Evolutionary conservation across 1,140 invertebrate species (phyloP).

Genomic region (Drosophila sp.): DNA sequence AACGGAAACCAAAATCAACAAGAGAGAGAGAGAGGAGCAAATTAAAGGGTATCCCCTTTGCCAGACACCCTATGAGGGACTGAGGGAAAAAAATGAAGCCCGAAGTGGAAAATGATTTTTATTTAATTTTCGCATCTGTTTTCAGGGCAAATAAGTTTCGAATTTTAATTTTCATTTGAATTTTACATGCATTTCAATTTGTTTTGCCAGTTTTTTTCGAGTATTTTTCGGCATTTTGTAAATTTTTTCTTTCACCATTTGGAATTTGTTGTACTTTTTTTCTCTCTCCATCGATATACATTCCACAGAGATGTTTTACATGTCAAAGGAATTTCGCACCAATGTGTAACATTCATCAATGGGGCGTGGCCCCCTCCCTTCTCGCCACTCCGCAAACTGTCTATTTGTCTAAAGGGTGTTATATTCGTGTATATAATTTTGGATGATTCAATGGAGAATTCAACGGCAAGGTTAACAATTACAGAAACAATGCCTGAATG

Average conservation of each 20-base stretch:
- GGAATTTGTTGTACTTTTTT: not conserved
- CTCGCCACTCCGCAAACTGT: conserved; percentile 11
- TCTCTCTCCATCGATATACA: conserved; percentile 43
- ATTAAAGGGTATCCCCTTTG: conserved; percentile 21
- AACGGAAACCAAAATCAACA: not conserved
- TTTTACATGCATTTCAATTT: conserved; percentile 69
- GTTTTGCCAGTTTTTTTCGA: conserved; percentile 39
- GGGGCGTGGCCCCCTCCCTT: not conserved
- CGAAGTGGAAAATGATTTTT: conserved; percentile 38
- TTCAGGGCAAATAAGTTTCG: conserved; percentile 58
- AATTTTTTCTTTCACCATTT: conserved; percentile 13
- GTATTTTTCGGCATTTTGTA: conserved; percentile 8
- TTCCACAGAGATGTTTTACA: conserved; percentile 64
- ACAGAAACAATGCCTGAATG: conserved; percentile 55
- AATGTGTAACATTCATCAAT: conserved; percentile 37
- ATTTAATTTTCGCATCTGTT: conserved; percentile 67
- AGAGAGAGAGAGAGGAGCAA: not conserved
- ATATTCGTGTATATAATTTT: conserved; percentile 29
- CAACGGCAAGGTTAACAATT: conserved; percentile 46
- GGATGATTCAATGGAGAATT: conserved; percentile 47
- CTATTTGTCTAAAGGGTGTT: conserved; percentile 50
- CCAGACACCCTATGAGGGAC: not conserved
- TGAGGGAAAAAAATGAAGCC: not conserved
- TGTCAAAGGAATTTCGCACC: conserved; percentile 64
- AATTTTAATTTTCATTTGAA: conserved; percentile 69